Evolutionary conservation across 2,113 vertebrate genomes (phyloP).

Genomic region (Trogon surrucura): DNA sequence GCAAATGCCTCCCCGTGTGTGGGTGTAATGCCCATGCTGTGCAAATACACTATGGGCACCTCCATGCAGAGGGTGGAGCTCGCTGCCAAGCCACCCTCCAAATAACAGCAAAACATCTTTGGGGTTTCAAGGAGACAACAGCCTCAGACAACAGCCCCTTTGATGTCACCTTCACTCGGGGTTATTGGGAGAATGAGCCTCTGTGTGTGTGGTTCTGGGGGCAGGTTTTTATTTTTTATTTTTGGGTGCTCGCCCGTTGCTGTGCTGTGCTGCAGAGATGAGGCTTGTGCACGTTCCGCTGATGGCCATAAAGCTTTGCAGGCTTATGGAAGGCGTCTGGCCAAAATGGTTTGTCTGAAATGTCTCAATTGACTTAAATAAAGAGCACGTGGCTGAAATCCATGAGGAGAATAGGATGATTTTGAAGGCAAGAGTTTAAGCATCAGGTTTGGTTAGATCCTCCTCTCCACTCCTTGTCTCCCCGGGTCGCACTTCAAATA

Average conservation of each 20-base stretch:
- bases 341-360: background rate
- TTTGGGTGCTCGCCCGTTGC: accelerated
- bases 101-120: background rate
- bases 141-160: background rate
- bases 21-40: background rate
- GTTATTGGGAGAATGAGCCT: background rate
- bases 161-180: background rate
- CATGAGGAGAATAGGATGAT: background rate
- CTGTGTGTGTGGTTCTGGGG: background rate
- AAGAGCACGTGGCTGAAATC: background rate
- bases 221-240: too few species aligned
- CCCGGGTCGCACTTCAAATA: background rate
- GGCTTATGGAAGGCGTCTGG: background rate
- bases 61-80: background rate
- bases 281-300: background rate
- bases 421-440: background rate
- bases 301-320: background rate
- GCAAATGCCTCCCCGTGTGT: background rate
- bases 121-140: background rate
- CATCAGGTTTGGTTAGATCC: background rate
- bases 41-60: background rate
- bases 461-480: background rate
- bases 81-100: background rate
- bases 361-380: background rate
- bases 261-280: background rate